These are phyloP conservation scores for Lontra canadensis DNA, from an alignment of 2,113 vertebrate species.

Conservation along the genomic window DNA sequence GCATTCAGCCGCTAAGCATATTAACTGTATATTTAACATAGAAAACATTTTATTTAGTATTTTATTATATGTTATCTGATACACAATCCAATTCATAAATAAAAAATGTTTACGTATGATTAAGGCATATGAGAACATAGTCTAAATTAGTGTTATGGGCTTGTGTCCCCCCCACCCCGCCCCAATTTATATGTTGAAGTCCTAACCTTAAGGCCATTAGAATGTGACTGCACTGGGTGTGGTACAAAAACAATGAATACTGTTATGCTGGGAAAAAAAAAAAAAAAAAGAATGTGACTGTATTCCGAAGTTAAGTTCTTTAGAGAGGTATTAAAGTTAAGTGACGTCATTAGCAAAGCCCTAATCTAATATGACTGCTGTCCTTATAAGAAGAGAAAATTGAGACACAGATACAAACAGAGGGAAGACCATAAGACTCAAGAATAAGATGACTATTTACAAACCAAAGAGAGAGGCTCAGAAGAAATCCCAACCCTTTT, in stretches of 20 bases:
- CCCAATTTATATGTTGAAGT: neutral
- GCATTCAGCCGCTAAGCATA: neutral
- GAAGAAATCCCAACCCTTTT: neutral
- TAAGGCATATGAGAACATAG: neutral
- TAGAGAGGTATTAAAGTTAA: neutral
- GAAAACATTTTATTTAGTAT: neutral
- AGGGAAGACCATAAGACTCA: neutral
- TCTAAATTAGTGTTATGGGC: neutral
- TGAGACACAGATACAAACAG: neutral
- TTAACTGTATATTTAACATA: constrained; percentile 31
- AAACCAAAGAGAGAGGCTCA: neutral
- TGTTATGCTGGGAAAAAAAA: too few species aligned
- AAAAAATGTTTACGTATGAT: neutral
- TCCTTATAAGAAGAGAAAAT: constrained; percentile 1
- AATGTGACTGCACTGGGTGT: neutral
- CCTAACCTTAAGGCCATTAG: neutral
- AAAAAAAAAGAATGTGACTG: neutral
- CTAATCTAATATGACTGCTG: neutral
- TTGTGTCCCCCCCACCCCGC: neutral
- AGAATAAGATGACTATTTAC: neutral
- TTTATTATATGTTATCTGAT: neutral
- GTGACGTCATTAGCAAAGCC: neutral
- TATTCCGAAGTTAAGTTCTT: neutral
- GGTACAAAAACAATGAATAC: too few species aligned
- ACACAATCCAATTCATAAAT: neutral